Conservation (phyloP, 2,797 vertebrate genomes). For the Taenioides sp. region DNA sequence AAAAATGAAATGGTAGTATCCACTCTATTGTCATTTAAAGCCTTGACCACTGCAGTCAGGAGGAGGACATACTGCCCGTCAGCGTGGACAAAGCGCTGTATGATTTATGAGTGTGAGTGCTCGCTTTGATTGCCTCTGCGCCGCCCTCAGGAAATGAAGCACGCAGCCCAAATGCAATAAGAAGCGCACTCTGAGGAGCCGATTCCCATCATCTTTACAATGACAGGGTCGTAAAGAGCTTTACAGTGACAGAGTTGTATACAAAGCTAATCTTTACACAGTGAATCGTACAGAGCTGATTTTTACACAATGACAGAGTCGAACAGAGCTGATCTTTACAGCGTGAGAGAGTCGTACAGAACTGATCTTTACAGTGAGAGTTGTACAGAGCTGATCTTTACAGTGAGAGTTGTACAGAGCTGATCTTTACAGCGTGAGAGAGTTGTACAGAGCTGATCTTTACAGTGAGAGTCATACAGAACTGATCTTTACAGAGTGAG, state of each 20-base stretch:
- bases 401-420: too few relatives aligned
- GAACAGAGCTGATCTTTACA: conserved; percentile 34
- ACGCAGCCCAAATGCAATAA: conserved; percentile 75
- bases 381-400: conserved; percentile 15
- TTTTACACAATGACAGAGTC: conserved; percentile 48
- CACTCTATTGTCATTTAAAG: background rate
- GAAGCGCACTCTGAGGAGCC: conserved; percentile 46
- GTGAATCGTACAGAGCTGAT: conserved; percentile 5
- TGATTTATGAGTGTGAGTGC: conserved; percentile 75
- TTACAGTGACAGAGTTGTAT: too few relatives aligned
- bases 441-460: too few relatives aligned
- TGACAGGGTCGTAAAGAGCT: too few relatives aligned
- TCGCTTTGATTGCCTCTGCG: conserved; percentile 77
- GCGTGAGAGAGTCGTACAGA: too few relatives aligned
- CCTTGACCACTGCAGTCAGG: conserved; percentile 57
- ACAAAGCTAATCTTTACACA: too few relatives aligned
- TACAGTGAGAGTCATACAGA: too few relatives aligned
- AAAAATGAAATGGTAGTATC: background rate
- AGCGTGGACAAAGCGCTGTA: conserved; percentile 68
- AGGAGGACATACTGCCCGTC: conserved; percentile 69
- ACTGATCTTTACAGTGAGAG: too few relatives aligned
- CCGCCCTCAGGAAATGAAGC: conserved; percentile 78
- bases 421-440: conserved; percentile 73
- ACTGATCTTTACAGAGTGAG: too few relatives aligned
- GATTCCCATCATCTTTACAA: conserved; percentile 56